Base-by-base conservation (phyloP, 2,888 invertebrate genomes). In the Agrochola lychnidis region DNA sequence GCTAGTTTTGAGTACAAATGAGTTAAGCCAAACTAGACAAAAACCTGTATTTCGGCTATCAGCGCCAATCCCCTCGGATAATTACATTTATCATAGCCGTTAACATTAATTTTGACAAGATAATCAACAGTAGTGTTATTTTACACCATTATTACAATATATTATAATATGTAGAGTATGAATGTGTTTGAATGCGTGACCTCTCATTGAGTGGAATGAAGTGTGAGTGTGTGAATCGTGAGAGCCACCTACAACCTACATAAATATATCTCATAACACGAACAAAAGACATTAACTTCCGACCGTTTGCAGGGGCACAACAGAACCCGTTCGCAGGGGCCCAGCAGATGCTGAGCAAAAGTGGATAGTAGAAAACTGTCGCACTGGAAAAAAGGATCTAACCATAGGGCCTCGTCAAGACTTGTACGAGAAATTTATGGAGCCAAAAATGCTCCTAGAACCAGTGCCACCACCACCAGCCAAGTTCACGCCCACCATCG, bases 291-390 rank as follows among this genome's bases (percentile, higher is more conserved):
- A 9, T 53, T 48, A 7, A 45, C 12, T 30, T 42, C 22, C 19
- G 3, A 42, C 7, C 10, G 2, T 66, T 66, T 14, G 2, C 78
- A 78, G 78, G 25, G 3, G 19, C 12, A 19, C 66, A 19, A 6
- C 30, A 14, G 4, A 5, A 25, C 0, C 19, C 4, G n/a, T 75
- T 75, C 25, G 30, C 66, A 78, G 78, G 45, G 14, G 45, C 19
- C 64, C 78, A n/a, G 25, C n/a, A 14, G 0, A 0, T 19, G 14
- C 0, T 14, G 78, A 78, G 14, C 78, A 56, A n/a, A 36, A 16
- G 7, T 78, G 78, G 78, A 78, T 78, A 48, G 0, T n/a, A 22
- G 14, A 71, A 0, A 67, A 78, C 48, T 78, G 78, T 78, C 71
- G 71, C 12, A 0, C 10, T 2, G 30, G 19, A 14, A 3, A 10